Percentiles rank a stretch among this genome's conserved stretches.
These are phyloP conservation scores for Actenoides hombroni DNA, from an alignment of 2,113 vertebrate genomes.

Conservation along the genomic window DNA sequence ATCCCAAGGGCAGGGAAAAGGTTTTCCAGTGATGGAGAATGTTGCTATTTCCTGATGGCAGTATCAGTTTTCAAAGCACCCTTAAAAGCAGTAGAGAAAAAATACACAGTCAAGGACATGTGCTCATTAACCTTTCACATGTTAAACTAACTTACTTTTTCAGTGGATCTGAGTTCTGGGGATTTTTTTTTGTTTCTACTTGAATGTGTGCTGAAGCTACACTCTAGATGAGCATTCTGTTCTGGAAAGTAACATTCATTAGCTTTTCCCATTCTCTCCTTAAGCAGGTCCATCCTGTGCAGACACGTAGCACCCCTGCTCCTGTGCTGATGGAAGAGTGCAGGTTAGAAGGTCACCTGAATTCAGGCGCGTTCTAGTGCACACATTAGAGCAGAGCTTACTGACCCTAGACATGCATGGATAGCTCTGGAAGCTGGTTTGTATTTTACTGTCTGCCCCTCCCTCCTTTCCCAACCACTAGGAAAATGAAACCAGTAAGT, in stretches of 20 bases:
- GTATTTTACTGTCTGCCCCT: not conserved
- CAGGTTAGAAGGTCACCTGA: not conserved
- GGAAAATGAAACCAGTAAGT: not conserved
- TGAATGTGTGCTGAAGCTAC: not conserved
- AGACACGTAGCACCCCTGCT: not conserved
- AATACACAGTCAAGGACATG: fast-evolving
- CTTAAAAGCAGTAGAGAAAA: not conserved
- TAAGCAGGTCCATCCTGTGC: not conserved
- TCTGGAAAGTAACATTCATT: not conserved
- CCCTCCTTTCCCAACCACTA: not conserved
- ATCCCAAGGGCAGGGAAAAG: not conserved
- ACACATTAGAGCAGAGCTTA: not conserved
- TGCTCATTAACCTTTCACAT: not conserved
- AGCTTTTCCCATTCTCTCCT: not conserved
- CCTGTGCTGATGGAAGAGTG: not conserved
- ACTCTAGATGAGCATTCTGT: not conserved
- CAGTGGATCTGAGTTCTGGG: not conserved
- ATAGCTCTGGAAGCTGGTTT: not conserved
- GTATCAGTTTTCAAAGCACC: not conserved
- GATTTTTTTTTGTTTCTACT: not conserved
- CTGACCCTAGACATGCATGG: not conserved
- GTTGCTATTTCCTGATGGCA: not conserved
- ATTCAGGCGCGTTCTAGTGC: not conserved
- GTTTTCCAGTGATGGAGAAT: not conserved
- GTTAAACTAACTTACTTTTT: not conserved